Evolutionary conservation across 2,797 vertebrate species (phyloP).

Genomic region (Remorina albescens): DNA sequence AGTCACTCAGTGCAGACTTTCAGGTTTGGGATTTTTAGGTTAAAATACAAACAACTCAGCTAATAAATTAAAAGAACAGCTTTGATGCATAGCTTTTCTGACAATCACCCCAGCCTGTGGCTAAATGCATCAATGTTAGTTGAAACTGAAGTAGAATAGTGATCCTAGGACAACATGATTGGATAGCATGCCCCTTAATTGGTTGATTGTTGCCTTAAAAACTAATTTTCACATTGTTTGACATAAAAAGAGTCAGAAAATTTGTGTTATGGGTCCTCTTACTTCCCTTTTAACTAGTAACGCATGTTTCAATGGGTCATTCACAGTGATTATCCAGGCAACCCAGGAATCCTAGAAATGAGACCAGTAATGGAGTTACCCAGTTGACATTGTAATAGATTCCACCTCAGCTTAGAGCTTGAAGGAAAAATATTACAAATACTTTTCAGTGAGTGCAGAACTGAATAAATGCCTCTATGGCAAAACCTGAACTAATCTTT

Average conservation of each 20-base stretch:
- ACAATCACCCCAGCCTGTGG: no score
- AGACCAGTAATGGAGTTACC: background rate
- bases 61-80: background rate
- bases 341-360: background rate
- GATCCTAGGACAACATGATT: background rate
- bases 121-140: conserved; percentile 21
- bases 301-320: background rate
- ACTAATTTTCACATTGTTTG: conserved; percentile 14
- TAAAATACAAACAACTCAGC: background rate
- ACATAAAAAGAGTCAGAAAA: background rate
- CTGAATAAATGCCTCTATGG: conserved; percentile 2
- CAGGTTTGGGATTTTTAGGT: background rate
- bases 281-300: background rate
- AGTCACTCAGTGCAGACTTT: background rate
- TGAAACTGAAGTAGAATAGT: conserved; percentile 5
- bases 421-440: background rate
- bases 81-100: background rate
- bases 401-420: background rate
- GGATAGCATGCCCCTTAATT: background rate
- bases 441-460: background rate
- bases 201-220: conserved; percentile 10
- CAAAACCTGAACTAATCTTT: conserved; percentile 9
- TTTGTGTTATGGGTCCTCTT: background rate
- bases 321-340: background rate
- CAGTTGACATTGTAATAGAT: background rate